phyloP scores from a whole-genome alignment of 2,888 invertebrate genomes.

The Leptarthrus brevirostris region DNA sequence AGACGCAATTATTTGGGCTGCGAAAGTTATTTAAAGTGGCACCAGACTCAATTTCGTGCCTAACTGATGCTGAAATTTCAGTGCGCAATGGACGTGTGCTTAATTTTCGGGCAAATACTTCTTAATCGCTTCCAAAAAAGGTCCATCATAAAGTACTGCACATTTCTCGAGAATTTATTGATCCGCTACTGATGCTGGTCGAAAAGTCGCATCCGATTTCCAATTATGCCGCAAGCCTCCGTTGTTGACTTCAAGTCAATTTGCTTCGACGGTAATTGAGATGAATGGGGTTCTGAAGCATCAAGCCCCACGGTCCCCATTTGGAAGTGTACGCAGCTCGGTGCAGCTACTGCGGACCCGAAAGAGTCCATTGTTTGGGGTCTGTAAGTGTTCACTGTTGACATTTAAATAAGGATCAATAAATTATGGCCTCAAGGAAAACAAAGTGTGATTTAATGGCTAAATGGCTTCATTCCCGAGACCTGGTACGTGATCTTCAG shows the following conservation, averaged over 20 bases:
- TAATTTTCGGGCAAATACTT: neutral
- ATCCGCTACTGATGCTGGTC: constrained; percentile 2
- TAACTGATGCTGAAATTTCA: neutral
- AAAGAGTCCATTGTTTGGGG: constrained; percentile 11
- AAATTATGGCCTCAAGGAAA: constrained; percentile 14
- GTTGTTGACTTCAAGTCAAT: neutral
- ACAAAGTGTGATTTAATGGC: constrained; percentile 14
- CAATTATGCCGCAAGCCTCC: neutral
- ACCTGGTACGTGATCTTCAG: neutral
- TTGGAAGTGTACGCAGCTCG: neutral
- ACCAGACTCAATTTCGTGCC: neutral
- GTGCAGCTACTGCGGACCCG: neutral
- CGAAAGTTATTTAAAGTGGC: neutral
- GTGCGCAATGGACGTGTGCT: neutral
- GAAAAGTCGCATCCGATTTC: neutral
- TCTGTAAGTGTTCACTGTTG: constrained; percentile 7
- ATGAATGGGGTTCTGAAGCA: constrained; percentile 15
- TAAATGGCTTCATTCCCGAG: neutral
- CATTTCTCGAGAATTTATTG: neutral
- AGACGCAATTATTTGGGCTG: neutral
- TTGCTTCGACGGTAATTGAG: constrained; percentile 17
- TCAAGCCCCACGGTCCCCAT: neutral
- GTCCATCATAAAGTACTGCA: neutral
- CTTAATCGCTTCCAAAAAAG: neutral
- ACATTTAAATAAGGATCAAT: constrained; percentile 20